Percentiles rank a stretch among this genome's conserved stretches.
Conservation (phyloP, 53 echinoderm and acorn worm genomes). For the Holothuria scabra region DNA sequence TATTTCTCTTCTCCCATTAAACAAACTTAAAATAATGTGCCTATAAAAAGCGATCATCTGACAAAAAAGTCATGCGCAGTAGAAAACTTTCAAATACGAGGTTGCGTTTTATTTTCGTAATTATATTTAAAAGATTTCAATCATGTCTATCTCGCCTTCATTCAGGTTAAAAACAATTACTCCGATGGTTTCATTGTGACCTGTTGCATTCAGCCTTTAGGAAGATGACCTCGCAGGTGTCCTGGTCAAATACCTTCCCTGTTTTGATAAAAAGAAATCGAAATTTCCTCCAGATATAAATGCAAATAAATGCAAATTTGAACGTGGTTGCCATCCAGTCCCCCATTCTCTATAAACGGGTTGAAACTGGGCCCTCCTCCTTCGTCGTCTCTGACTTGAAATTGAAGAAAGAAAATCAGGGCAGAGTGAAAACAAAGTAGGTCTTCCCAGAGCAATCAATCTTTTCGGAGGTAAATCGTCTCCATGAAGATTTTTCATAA, state of each 20-base stretch:
- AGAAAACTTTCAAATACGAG: no score
- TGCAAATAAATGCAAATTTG: conserved; percentile 49
- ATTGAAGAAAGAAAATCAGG: conserved; percentile 41
- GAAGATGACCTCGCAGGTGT: conserved; percentile 41
- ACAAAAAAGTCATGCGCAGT: no score
- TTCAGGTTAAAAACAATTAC: no score
- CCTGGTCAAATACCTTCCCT: conserved; percentile 27
- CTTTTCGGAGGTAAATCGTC: conserved; percentile 43
- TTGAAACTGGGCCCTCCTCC: conserved; percentile 39
- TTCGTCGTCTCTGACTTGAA: conserved; percentile 20
- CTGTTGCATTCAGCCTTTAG: conserved; percentile 9
- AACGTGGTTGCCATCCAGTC: conserved; percentile 35
- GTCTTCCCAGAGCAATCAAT: conserved; percentile 42
- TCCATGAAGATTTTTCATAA: conserved; percentile 40
- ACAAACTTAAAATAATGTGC: no score
- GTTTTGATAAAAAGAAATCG: conserved; percentile 24
- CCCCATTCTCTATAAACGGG: conserved; percentile 31
- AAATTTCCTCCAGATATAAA: conserved; percentile 43
- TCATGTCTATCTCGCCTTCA: no score
- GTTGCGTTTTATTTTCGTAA: no score
- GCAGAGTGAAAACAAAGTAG: conserved; percentile 39
- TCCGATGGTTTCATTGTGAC: not conserved
- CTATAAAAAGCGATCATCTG: no score
- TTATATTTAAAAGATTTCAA: no score
- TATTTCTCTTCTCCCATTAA: no score